Evolutionary conservation across 2,113 vertebrate species (phyloP).

Genomic region (Syngnathus typhle): DNA sequence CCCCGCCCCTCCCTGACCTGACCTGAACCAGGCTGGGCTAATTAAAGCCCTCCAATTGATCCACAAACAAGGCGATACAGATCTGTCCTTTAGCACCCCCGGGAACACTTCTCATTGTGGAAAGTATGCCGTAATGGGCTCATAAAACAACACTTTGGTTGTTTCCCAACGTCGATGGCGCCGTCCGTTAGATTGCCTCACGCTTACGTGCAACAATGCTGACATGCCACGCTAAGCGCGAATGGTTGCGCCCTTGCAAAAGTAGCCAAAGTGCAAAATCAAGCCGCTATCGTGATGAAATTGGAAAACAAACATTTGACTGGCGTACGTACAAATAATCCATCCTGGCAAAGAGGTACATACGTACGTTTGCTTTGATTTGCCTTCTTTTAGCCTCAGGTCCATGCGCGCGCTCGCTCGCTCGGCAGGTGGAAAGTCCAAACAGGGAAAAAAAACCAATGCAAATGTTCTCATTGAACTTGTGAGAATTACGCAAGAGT

Average conservation of each 20-base stretch:
- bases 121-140: constrained; percentile 66
- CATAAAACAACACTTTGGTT: constrained; percentile 59
- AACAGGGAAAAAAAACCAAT: no score
- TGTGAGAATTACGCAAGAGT: neutral
- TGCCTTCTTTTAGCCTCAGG: no score
- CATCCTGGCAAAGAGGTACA: neutral
- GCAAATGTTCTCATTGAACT: no score
- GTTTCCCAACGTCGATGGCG: constrained; percentile 34
- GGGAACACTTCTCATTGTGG: constrained; percentile 54
- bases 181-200: constrained; percentile 35
- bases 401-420: no score
- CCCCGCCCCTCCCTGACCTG: constrained; percentile 52
- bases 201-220: constrained; percentile 10
- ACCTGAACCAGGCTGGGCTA: constrained; percentile 63
- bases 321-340: no score
- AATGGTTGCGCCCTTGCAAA: neutral
- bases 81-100: constrained; percentile 74
- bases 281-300: no score
- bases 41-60: constrained; percentile 79
- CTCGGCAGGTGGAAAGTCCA: no score
- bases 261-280: no score
- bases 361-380: no score
- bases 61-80: constrained; percentile 72
- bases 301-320: no score
- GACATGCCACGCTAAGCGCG: constrained; percentile 4